Evolutionary conservation across 1,140 invertebrate genomes (phyloP).

Genomic region (Drosophila lowei): DNA sequence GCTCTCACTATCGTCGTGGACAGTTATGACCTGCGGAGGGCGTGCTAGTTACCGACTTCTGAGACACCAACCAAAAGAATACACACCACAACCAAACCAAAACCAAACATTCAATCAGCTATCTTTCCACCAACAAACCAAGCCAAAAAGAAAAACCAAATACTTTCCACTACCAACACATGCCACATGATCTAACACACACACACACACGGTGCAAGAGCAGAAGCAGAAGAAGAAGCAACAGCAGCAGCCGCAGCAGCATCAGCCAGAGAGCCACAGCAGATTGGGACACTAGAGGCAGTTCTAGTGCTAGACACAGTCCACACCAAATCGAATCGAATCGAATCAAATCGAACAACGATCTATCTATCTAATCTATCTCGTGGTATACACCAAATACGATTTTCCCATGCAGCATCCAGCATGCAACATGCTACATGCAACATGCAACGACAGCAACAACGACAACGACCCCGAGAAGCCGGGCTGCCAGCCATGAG

Average conservation of each 20-base stretch:
- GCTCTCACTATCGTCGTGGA: constrained; percentile 81
- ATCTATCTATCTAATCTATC: constrained; percentile 9
- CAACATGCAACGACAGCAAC: constrained; percentile 12
- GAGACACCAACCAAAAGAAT: constrained; percentile 28
- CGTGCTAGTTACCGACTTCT: constrained; percentile 81
- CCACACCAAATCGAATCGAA: constrained; percentile 2
- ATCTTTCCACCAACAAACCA: constrained; percentile 53
- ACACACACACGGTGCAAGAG: constrained; percentile 17
- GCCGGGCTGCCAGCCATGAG: constrained; percentile 4
- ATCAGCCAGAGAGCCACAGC: constrained; percentile 4
- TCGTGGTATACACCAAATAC: constrained; percentile 29
- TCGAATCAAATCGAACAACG: constrained; percentile 38
- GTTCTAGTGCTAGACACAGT: constrained; percentile 33
- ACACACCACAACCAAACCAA: constrained; percentile 8
- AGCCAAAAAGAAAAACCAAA: constrained; percentile 26
- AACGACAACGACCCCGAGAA: constrained; percentile 27
- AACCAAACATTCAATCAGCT: constrained; percentile 59
- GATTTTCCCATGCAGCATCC: constrained; percentile 27
- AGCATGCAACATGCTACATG: too few species aligned
- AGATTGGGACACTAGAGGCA: constrained; percentile 38
- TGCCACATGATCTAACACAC: constrained; percentile 33
- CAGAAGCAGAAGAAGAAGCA: constrained; percentile 22
- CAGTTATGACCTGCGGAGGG: constrained; percentile 79
- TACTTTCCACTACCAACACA: constrained; percentile 47
- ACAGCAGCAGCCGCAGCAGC: constrained; percentile 20